These are phyloP conservation scores for Allolobophora icterica DNA, from an alignment of 2,888 invertebrate genomes.

Conservation along the genomic window DNA sequence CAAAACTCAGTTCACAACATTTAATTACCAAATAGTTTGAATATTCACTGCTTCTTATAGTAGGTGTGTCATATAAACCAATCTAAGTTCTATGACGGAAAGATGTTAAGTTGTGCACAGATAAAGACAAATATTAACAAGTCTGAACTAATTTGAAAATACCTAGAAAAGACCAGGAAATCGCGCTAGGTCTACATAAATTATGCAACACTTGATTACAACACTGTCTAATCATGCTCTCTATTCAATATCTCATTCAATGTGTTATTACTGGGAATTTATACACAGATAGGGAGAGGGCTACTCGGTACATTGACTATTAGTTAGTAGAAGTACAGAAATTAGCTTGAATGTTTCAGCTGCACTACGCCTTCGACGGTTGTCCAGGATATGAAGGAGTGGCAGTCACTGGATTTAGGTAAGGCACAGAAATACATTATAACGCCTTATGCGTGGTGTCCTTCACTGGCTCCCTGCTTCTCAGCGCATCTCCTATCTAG, in stretches of 20 bases:
- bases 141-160: not conserved
- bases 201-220: too few relatives aligned
- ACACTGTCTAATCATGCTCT: not conserved
- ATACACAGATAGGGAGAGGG: too few relatives aligned
- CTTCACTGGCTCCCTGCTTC: too few relatives aligned
- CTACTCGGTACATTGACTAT: too few relatives aligned
- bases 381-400: constrained; percentile 19
- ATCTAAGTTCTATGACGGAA: not conserved
- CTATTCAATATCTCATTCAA: not conserved
- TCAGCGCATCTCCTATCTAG: too few relatives aligned
- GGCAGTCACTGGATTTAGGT: not conserved
- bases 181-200: too few relatives aligned
- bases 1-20: too few relatives aligned
- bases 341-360: not conserved
- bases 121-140: not conserved
- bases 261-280: not conserved
- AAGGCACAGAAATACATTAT: not conserved
- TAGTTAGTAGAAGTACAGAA: not conserved
- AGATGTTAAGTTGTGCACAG: not conserved
- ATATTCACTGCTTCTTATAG: not conserved
- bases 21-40: not conserved
- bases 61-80: too few relatives aligned
- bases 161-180: not conserved
- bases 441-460: too few relatives aligned
- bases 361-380: not conserved